These are phyloP conservation scores for Pelusios castaneus DNA, from an alignment of 2,113 vertebrate genomes.

Conservation along the genomic window DNA sequence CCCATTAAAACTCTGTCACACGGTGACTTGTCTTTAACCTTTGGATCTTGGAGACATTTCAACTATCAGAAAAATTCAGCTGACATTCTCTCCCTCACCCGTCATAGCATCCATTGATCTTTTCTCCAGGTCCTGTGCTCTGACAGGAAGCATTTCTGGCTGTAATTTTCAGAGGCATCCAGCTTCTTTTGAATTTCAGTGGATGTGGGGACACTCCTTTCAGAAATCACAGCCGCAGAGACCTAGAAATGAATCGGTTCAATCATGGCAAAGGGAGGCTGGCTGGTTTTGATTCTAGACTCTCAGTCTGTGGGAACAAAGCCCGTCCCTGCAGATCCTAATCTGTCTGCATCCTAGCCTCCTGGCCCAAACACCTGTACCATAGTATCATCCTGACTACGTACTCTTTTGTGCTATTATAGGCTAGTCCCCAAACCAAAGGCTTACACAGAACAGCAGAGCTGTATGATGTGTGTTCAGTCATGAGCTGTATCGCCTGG, in stretches of 20 bases:
- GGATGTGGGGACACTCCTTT: not conserved
- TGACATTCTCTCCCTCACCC: not conserved
- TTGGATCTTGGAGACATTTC: not conserved
- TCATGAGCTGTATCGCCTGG: not conserved
- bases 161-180: not conserved
- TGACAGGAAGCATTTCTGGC: not conserved
- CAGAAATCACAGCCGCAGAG: not conserved
- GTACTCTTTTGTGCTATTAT: not conserved
- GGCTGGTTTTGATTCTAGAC: not conserved
- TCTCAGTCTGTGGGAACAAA: not conserved
- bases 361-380: not conserved
- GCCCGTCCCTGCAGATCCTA: accelerated
- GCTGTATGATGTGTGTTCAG: accelerated
- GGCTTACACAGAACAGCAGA: not conserved
- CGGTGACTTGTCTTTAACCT: not conserved
- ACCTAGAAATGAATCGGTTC: not conserved
- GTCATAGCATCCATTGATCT: not conserved
- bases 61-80: not conserved
- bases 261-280: not conserved
- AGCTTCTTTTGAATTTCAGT: not conserved
- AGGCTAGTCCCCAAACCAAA: not conserved
- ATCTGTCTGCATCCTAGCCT: not conserved
- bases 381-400: too few relatives aligned
- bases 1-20: not conserved
- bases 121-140: not conserved